Evolutionary conservation across 2,113 vertebrate species (phyloP).

Genomic region (Tamias sibiricus): DNA sequence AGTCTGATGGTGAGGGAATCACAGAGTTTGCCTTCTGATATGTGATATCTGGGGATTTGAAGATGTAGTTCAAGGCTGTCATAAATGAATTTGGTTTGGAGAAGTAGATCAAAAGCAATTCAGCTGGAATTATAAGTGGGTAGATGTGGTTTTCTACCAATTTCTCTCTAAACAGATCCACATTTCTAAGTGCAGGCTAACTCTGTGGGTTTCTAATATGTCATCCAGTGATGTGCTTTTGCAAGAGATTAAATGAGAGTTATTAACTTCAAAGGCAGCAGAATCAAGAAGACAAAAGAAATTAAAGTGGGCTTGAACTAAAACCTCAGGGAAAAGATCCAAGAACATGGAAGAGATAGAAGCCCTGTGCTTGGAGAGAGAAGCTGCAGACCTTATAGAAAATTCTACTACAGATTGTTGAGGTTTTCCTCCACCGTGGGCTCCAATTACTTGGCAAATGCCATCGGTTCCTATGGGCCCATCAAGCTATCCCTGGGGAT

Average conservation of each 20-base stretch:
- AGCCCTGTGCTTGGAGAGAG: not conserved
- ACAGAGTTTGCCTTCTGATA: conserved; percentile 19
- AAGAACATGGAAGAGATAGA: not conserved
- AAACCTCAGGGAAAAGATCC: not conserved
- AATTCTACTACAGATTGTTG: accelerated
- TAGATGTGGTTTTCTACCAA: conserved; percentile 2
- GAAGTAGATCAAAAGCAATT: conserved; percentile 43
- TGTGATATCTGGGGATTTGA: conserved; percentile 15
- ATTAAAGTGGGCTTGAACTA: not conserved
- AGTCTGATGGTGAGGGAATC: not conserved
- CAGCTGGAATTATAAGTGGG: not conserved
- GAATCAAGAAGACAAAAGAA: conserved; percentile 1
- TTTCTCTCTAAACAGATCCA: conserved; percentile 29
- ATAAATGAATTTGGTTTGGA: conserved; percentile 38
- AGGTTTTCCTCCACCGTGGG: not conserved
- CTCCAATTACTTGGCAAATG: not conserved
- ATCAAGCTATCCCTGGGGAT: not conserved
- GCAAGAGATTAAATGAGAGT: not conserved
- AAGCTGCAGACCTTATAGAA: not conserved
- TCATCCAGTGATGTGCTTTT: not conserved
- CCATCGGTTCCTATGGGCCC: not conserved
- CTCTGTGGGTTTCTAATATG: conserved; percentile 16
- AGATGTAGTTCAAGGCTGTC: conserved; percentile 28
- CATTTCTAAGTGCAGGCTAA: conserved; percentile 9
- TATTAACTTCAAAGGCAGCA: conserved; percentile 33